Base-by-base conservation (phyloP, 2,113 vertebrate genomes). In the Ailurus styani region DNA sequence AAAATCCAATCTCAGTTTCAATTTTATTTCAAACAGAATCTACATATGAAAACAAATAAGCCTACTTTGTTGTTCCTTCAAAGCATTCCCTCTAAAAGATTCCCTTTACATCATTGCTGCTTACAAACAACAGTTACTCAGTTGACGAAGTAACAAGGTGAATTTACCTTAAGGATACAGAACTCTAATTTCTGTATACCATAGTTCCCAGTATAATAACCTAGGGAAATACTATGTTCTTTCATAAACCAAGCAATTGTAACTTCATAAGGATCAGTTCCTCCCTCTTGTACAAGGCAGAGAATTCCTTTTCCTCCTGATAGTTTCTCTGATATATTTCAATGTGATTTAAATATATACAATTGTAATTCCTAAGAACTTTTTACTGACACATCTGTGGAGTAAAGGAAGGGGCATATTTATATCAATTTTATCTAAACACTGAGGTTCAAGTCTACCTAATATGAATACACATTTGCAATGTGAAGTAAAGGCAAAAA, bases 241-340 rank as follows among this genome's bases (percentile, higher is more conserved):
- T 96, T 79, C 93, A 96, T 90, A 95, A 91, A 91, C n/a, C 37
- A 96, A 92, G 34, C 3, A 86, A 73, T 21, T 86, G 29, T 78
- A 89, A 88, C 6, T 73, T 95, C 77, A 79, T 15, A 34, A 45
- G 34, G 29, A 62, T 92, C 42, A 57, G 31, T 40, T 34, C 42
- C 15, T 87, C 45, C 42, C 55, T 92, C 34, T 47, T 90, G 11
- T 8, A 29, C 15, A 75, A 91, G 87, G 14, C 12, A 94, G 64
- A 90, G 10, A 73, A 83, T 29, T 95, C 64, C 47, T 89, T 83
- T 81, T 40, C 34, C 14, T 94, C 85, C 50, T 50, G 21, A 27
- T 55, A 87, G 37, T 75, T 90, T 83, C 66, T 96, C 34, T 60
- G 70, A 25, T 34, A 57, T 34, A 85, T 81, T 66, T 91, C 77